Conservation (phyloP, 2,888 invertebrate genomes). For the Athrips mouffetella region DNA sequence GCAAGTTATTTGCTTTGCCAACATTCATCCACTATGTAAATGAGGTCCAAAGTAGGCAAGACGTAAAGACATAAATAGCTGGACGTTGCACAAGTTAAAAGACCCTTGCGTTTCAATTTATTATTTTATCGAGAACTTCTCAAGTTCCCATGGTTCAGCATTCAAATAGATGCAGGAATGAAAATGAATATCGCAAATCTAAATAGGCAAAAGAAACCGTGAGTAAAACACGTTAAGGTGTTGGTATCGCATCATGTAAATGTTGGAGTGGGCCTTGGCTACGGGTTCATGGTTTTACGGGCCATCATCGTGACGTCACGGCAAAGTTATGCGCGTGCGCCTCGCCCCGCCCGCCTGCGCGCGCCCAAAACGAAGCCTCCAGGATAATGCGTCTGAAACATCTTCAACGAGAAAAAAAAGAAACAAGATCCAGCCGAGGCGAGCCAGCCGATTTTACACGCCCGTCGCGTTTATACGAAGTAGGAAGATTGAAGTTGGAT, state of each 20-base stretch:
- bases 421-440: conserved; percentile 56
- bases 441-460: conserved; percentile 62
- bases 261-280: conserved; percentile 64
- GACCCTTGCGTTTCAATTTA: background rate
- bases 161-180: conserved; percentile 27
- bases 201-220: conserved; percentile 32
- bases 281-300: conserved; percentile 67
- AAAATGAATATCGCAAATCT: conserved; percentile 24
- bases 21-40: conserved; percentile 7
- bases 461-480: conserved; percentile 54
- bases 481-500: conserved; percentile 45
- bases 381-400: conserved; percentile 71
- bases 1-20: background rate
- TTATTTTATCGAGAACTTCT: background rate
- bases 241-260: conserved; percentile 50
- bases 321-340: conserved; percentile 67
- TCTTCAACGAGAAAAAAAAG: conserved; percentile 65
- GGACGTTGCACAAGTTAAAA: conserved; percentile 2
- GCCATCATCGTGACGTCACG: conserved; percentile 70
- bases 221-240: conserved; percentile 43
- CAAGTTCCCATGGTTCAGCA: conserved; percentile 16
- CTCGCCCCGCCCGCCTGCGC: conserved; percentile 21
- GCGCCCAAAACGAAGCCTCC: conserved; percentile 44
- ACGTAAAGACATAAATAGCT: conserved; percentile 1
- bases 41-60: background rate